Conservation (phyloP, 2,113 vertebrate genomes). For the Engystomops pustulosus region DNA sequence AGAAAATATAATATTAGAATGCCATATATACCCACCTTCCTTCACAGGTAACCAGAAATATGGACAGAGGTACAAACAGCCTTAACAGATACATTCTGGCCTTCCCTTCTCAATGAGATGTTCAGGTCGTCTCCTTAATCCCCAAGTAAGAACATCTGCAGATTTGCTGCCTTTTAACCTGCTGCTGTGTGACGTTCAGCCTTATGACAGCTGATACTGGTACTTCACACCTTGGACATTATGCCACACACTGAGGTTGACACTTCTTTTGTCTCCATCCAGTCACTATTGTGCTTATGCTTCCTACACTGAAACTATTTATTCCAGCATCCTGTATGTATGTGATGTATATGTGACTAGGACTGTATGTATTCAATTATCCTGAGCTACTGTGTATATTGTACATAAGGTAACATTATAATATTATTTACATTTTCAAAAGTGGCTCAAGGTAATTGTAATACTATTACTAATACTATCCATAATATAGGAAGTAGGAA, state of each 20-base stretch:
- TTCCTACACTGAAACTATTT: conserved; percentile 1
- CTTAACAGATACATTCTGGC: not conserved
- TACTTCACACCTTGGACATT: not conserved
- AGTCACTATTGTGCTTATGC: not conserved
- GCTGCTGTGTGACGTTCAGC: not conserved
- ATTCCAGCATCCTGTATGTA: not conserved
- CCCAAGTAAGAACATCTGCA: not conserved
- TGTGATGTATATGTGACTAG: not conserved
- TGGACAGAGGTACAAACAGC: not conserved
- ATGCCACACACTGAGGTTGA: not conserved
- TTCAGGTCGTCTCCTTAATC: not conserved
- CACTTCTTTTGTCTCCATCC: not conserved
- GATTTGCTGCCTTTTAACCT: not conserved
- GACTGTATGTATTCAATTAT: no score
- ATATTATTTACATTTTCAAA: no score
- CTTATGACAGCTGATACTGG: not conserved
- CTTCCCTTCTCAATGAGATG: not conserved
- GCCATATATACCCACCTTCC: not conserved
- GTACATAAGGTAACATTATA: no score
- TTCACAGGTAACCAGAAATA: not conserved
- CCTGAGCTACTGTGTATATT: no score
- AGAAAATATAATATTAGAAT: not conserved
- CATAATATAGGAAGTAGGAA: no score
- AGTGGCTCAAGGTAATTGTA: no score
- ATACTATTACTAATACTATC: no score